phyloP scores from a whole-genome alignment of 92 coral and sea anemone species.

The Porites evermanni region DNA sequence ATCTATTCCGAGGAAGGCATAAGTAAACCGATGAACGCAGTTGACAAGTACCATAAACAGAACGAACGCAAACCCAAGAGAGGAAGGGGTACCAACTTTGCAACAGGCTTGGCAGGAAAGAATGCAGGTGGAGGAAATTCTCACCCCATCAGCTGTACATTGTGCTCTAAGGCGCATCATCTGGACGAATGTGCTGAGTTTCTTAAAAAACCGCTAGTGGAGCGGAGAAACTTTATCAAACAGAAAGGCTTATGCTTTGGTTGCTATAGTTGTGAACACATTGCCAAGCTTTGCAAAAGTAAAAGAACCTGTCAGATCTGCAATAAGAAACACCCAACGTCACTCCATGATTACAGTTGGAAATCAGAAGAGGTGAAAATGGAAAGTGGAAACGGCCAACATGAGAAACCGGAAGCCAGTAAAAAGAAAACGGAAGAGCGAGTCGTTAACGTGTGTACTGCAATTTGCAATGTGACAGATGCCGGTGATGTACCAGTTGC shows the following conservation, averaged over 20 bases:
- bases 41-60: slow-evolving; percentile 7
- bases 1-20: slow-evolving; percentile 45
- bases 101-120: slow-evolving; percentile 11
- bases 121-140: background rate
- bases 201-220: slow-evolving; percentile 31
- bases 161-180: slow-evolving; percentile 63
- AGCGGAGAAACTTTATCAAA: slow-evolving; percentile 66
- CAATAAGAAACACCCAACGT: slow-evolving; percentile 73
- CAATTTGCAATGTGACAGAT: too few relatives aligned
- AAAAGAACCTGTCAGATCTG: slow-evolving; percentile 24
- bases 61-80: slow-evolving; percentile 39
- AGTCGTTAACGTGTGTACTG: too few relatives aligned
- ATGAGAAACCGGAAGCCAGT: too few relatives aligned
- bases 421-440: too few relatives aligned
- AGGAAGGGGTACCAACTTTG: slow-evolving; percentile 48
- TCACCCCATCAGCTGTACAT: slow-evolving; percentile 33
- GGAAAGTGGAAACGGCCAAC: background rate
- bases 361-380: slow-evolving; percentile 28
- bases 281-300: slow-evolving; percentile 65
- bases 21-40: slow-evolving; percentile 34
- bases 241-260: slow-evolving; percentile 64
- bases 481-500: too few relatives aligned
- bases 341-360: slow-evolving; percentile 70
- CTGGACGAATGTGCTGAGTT: slow-evolving; percentile 75
- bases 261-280: slow-evolving; percentile 56